Percentiles rank a stretch among this genome's conserved stretches.
Evolutionary conservation across 2,888 invertebrate genomes (phyloP).

Genomic region (Gonocerus acuteangulatus): DNA sequence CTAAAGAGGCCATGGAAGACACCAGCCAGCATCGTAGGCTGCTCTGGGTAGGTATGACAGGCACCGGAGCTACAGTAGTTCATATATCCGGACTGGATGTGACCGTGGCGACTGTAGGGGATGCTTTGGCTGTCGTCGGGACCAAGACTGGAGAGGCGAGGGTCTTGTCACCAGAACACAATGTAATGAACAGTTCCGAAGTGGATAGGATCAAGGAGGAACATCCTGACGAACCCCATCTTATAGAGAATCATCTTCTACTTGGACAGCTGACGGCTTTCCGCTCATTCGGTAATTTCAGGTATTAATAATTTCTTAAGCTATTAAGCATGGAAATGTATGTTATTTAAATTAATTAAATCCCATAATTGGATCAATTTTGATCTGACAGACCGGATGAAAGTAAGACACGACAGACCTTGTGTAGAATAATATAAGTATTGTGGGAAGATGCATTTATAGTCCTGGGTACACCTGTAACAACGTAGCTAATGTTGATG

Average conservation of each 20-base stretch:
- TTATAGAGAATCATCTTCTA: conserved; percentile 77
- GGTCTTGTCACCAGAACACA: conserved; percentile 75
- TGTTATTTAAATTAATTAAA: no score
- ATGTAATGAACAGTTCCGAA: conserved; percentile 78
- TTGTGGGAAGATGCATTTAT: no score
- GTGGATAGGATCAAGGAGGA: conserved; percentile 73
- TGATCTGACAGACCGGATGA: no score
- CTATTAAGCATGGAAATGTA: no score
- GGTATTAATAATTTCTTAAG: no score
- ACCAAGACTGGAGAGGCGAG: conserved; percentile 52
- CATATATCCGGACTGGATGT: background rate
- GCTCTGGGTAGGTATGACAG: conserved; percentile 20
- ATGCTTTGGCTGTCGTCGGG: conserved; percentile 1
- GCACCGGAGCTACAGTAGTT: conserved; percentile 8
- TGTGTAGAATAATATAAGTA: no score
- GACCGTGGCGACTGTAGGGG: conserved; percentile 3
- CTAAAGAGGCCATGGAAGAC: conserved; percentile 60
- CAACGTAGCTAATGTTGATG: no score
- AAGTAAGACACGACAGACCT: no score
- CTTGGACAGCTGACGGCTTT: conserved; percentile 89
- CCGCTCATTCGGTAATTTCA: conserved; percentile 87
- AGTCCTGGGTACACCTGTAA: no score
- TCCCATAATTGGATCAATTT: no score
- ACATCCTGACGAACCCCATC: conserved; percentile 80
- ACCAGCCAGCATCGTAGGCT: background rate